Base-by-base conservation (phyloP, 2,113 vertebrate species). In the Pelecanoides urinatrix region DNA sequence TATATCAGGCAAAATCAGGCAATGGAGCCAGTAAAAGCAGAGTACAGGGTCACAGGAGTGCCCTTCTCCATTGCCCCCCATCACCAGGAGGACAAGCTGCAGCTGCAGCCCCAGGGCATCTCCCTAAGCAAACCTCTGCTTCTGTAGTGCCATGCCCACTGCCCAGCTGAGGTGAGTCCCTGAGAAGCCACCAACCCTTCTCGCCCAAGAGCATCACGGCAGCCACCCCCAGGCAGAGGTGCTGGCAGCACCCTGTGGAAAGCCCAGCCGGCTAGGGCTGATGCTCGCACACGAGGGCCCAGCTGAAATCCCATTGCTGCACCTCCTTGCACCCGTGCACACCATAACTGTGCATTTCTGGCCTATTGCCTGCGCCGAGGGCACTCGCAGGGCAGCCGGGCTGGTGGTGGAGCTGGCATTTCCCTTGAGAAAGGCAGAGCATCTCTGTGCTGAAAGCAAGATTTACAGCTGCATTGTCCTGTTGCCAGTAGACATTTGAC, bases 401-500 rank as follows among this genome's bases (percentile, higher is more conserved):
- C 23, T 3, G 0, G 25, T 3, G 8, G 2, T 47, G 18, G 62
- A 74, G 77, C 38, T 74, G 78, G 25, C 19, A 27, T 10, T 66
- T 68, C 88, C 82, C 72, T 50, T 18, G 17, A 50, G 79, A 29
- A 49, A 52, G 71, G 71, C 66, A 73, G 59, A 88, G 40, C 49
- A 58, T 4, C 70, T 13, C 84, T n/a, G 68, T 45, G 58, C 90
- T 66, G 74, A 11, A 25, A 56, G 65, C 30, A 47, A 84, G 91
- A 90, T 94, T 90, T 84, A 56, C 67, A 77, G 92, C 93, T 62
- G 88, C n/a, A 2, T 3, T 81, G 72, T 42, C 40, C 75, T 85
- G 15, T 22, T 97, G 97, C 98, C 98, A 98, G 94, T 20, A 96
- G 96, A 96, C 23, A 0, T 97, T 95, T 90, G 96, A 97, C 78